A percentile compares a stretch with the other conserved stretches of the same genome.
Conservation (phyloP, 2,888 invertebrate species). For the Euphydryas editha region DNA sequence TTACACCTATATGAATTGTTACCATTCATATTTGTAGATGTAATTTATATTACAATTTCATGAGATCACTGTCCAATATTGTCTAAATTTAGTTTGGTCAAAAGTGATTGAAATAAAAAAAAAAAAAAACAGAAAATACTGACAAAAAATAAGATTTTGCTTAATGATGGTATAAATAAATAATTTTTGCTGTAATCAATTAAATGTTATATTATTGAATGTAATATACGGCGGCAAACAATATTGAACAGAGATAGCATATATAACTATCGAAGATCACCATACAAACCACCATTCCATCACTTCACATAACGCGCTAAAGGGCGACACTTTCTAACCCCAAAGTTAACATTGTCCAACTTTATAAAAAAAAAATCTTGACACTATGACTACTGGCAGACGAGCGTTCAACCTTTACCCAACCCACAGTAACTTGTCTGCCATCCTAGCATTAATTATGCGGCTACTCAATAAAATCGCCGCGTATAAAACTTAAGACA, state of each 20-base stretch:
- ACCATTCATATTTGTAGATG: slow-evolving; percentile 66
- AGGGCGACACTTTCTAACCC: slow-evolving; percentile 47
- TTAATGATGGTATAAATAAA: background rate
- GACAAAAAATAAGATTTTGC: background rate
- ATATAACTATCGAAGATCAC: slow-evolving; percentile 47
- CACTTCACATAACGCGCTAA: slow-evolving; percentile 55
- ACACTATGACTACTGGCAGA: slow-evolving; percentile 56
- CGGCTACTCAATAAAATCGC: slow-evolving; percentile 82
- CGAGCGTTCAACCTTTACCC: slow-evolving; percentile 30
- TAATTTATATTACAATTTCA: slow-evolving; percentile 71
- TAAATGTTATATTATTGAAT: background rate
- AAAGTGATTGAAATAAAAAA: background rate
- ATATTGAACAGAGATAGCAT: slow-evolving; percentile 31
- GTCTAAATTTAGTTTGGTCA: background rate
- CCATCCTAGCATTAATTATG: slow-evolving; percentile 64
- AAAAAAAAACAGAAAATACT: no score
- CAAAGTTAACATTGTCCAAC: slow-evolving; percentile 58
- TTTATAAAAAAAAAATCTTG: slow-evolving; percentile 57
- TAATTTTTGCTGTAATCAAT: background rate
- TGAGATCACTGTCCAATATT: slow-evolving; percentile 47
- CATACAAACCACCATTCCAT: slow-evolving; percentile 52
- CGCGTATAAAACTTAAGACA: slow-evolving; percentile 75
- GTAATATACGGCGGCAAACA: no score
- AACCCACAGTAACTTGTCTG: slow-evolving; percentile 43
- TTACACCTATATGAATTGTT: slow-evolving; percentile 77